Conservation (phyloP, 2,113 vertebrate species). For the Rhynchomys soricoides region DNA sequence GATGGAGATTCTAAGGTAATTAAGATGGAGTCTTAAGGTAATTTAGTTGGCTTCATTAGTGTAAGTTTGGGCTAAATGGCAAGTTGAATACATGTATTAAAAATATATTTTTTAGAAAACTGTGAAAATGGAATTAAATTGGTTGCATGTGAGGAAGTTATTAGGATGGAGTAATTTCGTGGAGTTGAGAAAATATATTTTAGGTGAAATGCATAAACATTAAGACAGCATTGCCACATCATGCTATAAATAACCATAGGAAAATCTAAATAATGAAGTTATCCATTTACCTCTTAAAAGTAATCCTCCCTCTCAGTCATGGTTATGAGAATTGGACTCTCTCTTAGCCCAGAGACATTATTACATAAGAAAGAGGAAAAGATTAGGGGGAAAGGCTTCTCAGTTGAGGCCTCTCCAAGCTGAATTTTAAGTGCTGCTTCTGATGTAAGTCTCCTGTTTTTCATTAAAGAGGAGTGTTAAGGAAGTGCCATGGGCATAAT, state of each 20-base stretch:
- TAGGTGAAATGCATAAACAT: neutral
- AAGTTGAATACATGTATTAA: constrained; percentile 19
- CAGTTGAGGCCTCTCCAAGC: constrained; percentile 64
- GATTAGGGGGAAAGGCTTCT: neutral
- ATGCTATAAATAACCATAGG: constrained; percentile 14
- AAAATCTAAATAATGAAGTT: constrained; percentile 49
- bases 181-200: neutral
- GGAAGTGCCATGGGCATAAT: constrained; percentile 59
- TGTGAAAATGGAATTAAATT: constrained; percentile 18
- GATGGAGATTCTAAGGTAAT: constrained; percentile 15
- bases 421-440: constrained; percentile 78
- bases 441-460: constrained; percentile 68
- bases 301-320: neutral
- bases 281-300: constrained; percentile 38
- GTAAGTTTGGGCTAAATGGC: constrained; percentile 14
- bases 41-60: constrained; percentile 35
- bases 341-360: constrained; percentile 44
- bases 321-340: constrained; percentile 62
- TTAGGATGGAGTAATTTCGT: neutral
- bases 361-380: constrained; percentile 60
- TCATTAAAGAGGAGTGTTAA: constrained; percentile 65
- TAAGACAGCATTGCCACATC: neutral
- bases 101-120: constrained; percentile 3
- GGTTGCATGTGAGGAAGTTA: neutral
- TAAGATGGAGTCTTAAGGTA: neutral